A percentile compares a stretch with the other conserved stretches of the same genome.
Evolutionary conservation across 2,797 vertebrate genomes (phyloP).

Genomic region (Enoplosus armatus): DNA sequence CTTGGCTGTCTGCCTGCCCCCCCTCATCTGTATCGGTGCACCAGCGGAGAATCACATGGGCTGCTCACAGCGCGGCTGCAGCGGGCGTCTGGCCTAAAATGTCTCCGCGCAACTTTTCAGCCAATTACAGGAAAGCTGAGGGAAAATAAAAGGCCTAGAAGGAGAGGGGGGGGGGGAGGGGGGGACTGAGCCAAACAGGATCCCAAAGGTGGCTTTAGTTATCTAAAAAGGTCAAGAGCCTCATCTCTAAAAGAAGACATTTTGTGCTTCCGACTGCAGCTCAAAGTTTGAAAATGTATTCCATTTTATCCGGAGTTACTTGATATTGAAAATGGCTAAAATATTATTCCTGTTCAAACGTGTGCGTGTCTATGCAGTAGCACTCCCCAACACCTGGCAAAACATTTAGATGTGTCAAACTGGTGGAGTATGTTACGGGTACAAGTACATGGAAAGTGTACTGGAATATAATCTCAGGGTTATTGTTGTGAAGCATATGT

Average conservation of each 20-base stretch:
- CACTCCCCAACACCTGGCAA: neutral
- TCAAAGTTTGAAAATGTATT: neutral
- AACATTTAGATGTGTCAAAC: neutral
- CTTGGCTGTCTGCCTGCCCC: conserved; percentile 55
- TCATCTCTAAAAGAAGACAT: conserved; percentile 3
- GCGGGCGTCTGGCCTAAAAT: conserved; percentile 19
- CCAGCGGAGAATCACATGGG: conserved; percentile 46
- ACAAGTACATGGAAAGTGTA: no score
- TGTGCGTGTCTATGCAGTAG: no score
- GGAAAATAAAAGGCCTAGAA: conserved; percentile 22
- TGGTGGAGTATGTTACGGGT: no score
- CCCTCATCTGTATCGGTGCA: conserved; percentile 61
- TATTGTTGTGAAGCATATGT: no score
- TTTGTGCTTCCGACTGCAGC: neutral
- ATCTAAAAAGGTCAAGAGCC: conserved; percentile 29
- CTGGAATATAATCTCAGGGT: no score
- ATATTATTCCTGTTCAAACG: no score
- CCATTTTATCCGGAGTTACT: neutral
- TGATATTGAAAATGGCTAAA: neutral
- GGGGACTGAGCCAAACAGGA: conserved; percentile 21
- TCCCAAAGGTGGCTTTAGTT: conserved; percentile 8
- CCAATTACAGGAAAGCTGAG: conserved; percentile 42
- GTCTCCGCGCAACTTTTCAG: conserved; percentile 12
- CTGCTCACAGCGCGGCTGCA: conserved; percentile 32
- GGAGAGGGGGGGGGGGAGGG: no score